phyloP scores from a whole-genome alignment of 1,140 invertebrate species.

The Scaptomyza pallida region DNA sequence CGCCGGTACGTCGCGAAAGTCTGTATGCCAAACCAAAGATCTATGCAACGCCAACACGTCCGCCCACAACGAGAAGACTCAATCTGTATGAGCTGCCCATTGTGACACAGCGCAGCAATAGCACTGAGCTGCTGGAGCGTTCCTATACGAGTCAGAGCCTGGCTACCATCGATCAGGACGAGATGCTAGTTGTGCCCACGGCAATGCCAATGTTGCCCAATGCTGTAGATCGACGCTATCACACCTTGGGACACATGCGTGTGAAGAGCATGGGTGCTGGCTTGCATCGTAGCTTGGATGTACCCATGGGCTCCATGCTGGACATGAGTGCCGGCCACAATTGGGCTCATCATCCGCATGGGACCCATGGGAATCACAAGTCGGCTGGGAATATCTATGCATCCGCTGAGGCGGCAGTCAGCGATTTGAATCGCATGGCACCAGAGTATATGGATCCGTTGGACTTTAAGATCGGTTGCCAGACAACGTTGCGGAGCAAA shows the following conservation, averaged over 20 bases:
- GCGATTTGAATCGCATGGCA: constrained; percentile 74
- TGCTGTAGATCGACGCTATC: constrained; percentile 76
- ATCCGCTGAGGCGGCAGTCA: constrained; percentile 72
- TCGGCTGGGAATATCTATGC: constrained; percentile 78
- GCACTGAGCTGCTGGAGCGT: constrained; percentile 74
- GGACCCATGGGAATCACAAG: constrained; percentile 54
- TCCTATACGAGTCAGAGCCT: constrained; percentile 76
- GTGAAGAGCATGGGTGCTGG: constrained; percentile 77
- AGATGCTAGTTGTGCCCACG: constrained; percentile 71
- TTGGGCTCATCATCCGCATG: constrained; percentile 34
- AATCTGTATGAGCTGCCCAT: constrained; percentile 71
- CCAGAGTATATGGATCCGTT: constrained; percentile 82
- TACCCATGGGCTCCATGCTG: constrained; percentile 73
- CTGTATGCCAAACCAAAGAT: constrained; percentile 82
- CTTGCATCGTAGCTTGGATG: constrained; percentile 67
- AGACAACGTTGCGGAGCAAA: constrained; percentile 86
- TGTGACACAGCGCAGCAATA: constrained; percentile 72
- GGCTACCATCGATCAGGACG: constrained; percentile 78
- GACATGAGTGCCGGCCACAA: constrained; percentile 52
- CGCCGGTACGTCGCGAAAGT: constrained; percentile 74
- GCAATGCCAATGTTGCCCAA: constrained; percentile 79
- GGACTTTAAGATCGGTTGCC: constrained; percentile 87
- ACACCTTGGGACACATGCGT: constrained; percentile 80
- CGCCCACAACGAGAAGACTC: constrained; percentile 55
- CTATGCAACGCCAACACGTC: constrained; percentile 68